A percentile compares a stretch with the other conserved stretches of the same genome.
phyloP scores from a whole-genome alignment of 2,888 invertebrate species.

The Xestia xanthographa region DNA sequence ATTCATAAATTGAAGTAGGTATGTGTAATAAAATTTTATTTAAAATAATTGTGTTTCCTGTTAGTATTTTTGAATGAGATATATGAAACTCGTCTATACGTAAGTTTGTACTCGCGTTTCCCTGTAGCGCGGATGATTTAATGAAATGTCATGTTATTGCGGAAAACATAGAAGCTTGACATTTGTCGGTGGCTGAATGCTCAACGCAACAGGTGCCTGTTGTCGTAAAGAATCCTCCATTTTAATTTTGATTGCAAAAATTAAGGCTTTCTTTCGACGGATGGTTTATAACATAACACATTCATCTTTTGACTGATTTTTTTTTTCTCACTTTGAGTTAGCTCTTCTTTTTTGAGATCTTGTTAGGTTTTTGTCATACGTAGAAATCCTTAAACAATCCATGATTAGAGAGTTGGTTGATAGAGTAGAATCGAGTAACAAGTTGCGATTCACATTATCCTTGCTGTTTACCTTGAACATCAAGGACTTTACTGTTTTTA shows the following conservation, averaged over 20 bases:
- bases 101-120: conserved; percentile 10
- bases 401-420: background rate
- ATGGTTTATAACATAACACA: background rate
- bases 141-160: conserved; percentile 22
- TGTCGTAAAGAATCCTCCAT: background rate
- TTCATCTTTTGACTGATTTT: background rate
- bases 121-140: background rate
- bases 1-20: conserved; percentile 51
- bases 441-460: conserved; percentile 14
- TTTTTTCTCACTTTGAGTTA: background rate
- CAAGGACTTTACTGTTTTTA: conserved; percentile 49
- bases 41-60: conserved; percentile 27
- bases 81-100: conserved; percentile 1
- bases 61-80: conserved; percentile 37
- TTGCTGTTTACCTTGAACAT: conserved; percentile 15
- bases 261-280: background rate
- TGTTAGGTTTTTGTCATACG: background rate
- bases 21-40: conserved; percentile 10
- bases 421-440: background rate
- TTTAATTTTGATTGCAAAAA: background rate
- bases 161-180: background rate
- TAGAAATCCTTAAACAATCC: background rate
- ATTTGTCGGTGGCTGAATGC: background rate
- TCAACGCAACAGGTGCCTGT: background rate
- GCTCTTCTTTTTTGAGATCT: background rate